phyloP scores from a whole-genome alignment of 2,113 vertebrate genomes.

The Grus americana region DNA sequence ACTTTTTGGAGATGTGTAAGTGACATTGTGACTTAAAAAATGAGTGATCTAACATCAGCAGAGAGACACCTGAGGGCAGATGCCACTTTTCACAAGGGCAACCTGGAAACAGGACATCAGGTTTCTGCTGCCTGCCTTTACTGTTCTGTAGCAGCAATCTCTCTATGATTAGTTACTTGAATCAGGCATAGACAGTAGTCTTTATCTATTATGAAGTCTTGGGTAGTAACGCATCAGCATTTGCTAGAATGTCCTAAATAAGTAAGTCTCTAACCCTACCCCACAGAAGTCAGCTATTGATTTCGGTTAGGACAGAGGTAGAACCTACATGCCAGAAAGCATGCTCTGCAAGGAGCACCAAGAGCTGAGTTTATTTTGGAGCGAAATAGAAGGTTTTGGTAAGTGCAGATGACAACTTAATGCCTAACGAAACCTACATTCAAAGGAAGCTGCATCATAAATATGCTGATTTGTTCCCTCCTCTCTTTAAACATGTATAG shows the following conservation, averaged over 20 bases:
- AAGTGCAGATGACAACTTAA: not conserved
- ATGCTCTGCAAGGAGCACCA: not conserved
- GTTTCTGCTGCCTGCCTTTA: not conserved
- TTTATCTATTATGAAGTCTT: not conserved
- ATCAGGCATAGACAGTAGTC: not conserved
- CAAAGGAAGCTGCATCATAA: not conserved
- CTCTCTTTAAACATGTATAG: not conserved
- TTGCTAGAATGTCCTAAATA: not conserved
- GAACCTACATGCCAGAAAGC: not conserved
- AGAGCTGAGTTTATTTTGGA: not conserved
- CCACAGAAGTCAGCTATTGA: not conserved
- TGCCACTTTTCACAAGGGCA: not conserved
- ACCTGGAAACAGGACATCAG: not conserved
- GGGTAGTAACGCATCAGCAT: not conserved
- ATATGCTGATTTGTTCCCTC: not conserved
- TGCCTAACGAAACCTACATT: not conserved
- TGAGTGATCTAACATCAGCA: not conserved
- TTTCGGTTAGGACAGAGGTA: not conserved
- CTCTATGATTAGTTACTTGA: not conserved
- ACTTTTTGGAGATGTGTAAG: not conserved
- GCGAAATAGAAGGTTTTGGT: not conserved
- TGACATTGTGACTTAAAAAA: not conserved
- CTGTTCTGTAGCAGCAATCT: not conserved
- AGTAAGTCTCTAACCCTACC: not conserved
- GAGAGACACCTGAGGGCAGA: not conserved